Conservation (phyloP, 1,140 invertebrate species). For the Melitaea cinxia region DNA sequence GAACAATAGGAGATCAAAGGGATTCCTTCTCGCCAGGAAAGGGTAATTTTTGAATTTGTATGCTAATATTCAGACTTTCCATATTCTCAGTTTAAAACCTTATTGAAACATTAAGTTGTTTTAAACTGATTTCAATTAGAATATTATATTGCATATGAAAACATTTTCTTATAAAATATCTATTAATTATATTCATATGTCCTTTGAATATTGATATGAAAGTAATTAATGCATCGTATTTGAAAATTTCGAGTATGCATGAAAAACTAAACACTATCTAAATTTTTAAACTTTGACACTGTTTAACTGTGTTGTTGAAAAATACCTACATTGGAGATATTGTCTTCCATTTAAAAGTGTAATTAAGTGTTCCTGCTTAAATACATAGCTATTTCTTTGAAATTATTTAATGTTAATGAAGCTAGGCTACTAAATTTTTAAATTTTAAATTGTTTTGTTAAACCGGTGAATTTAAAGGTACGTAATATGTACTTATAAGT, state of each 20-base stretch:
- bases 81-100: background rate
- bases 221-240: too few relatives aligned
- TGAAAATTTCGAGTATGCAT: too few relatives aligned
- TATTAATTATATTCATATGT: too few relatives aligned
- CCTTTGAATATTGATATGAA: too few relatives aligned
- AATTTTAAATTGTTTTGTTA: slow-evolving; percentile 26
- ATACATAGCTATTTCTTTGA: too few relatives aligned
- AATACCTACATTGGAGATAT: too few relatives aligned
- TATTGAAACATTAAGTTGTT: slow-evolving; percentile 6
- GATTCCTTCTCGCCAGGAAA: slow-evolving; percentile 53
- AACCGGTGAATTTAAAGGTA: slow-evolving; percentile 23
- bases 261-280: too few relatives aligned
- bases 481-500: slow-evolving; percentile 26
- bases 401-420: slow-evolving; percentile 3
- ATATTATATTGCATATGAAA: too few relatives aligned
- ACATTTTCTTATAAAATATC: too few relatives aligned
- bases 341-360: background rate
- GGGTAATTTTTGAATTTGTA: slow-evolving; percentile 53
- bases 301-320: too few relatives aligned
- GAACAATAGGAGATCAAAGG: slow-evolving; percentile 68
- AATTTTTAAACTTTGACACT: too few relatives aligned
- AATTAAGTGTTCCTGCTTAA: too few relatives aligned
- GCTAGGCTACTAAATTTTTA: slow-evolving; percentile 1
- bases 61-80: slow-evolving; percentile 9
- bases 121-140: slow-evolving; percentile 6